Percentiles rank a stretch among this genome's conserved stretches.
Conservation (phyloP, 2,113 vertebrate genomes). For the Rousettus leschenaultii region DNA sequence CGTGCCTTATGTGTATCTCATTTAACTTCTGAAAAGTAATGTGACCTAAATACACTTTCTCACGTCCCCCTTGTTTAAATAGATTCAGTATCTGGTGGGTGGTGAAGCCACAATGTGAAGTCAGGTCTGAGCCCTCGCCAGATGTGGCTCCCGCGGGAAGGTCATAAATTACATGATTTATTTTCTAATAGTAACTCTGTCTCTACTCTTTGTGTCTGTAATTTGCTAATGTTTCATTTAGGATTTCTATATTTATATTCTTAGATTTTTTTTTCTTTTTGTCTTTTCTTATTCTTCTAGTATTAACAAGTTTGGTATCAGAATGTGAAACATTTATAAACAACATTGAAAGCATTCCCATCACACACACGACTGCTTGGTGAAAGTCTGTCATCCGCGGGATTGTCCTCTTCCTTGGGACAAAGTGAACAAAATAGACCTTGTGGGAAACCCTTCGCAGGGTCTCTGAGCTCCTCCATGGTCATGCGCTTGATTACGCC, state of each 20-base stretch:
- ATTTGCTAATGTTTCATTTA: not conserved
- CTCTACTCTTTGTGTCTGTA: not conserved
- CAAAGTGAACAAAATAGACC: not conserved
- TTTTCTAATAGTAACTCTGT: not conserved
- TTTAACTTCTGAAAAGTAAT: not conserved
- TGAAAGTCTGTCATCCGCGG: not conserved
- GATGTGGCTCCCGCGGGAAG: not conserved
- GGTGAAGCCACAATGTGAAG: not conserved
- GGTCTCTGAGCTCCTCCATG: not conserved
- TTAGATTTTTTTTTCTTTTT: not conserved
- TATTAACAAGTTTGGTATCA: not conserved
- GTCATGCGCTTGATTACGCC: not conserved
- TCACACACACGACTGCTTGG: not conserved
- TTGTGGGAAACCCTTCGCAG: not conserved
- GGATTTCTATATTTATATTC: not conserved
- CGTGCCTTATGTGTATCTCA: not conserved
- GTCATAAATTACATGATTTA: not conserved
- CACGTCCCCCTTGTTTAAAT: not conserved
- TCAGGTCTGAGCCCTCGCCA: not conserved
- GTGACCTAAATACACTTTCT: not conserved
- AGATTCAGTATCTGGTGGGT: not conserved
- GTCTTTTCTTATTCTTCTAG: not conserved
- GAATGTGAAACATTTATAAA: not conserved
- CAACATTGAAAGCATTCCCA: not conserved
- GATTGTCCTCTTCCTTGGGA: not conserved